phyloP scores from a whole-genome alignment of 2,113 vertebrate species.

The Nansenia antarctica region DNA sequence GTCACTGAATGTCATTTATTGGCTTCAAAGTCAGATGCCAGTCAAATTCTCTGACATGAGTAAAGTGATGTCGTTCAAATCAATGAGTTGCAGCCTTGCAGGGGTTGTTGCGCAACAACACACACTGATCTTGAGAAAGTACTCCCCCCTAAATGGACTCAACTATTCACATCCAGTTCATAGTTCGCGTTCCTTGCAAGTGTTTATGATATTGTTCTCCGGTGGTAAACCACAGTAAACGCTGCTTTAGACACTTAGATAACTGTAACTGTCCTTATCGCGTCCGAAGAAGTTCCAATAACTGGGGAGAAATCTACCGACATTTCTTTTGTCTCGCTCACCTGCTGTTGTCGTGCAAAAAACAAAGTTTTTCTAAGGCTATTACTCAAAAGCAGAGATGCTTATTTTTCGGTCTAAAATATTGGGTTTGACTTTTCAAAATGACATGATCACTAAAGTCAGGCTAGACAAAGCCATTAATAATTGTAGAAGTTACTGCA shows the following conservation, averaged over 20 bases:
- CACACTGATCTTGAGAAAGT: background rate
- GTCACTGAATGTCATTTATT: too few species aligned
- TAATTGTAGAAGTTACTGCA: slow-evolving; percentile 1
- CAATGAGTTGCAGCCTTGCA: too few species aligned
- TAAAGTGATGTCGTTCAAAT: too few species aligned
- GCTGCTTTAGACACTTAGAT: background rate
- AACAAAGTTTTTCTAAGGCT: background rate
- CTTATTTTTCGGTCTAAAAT: background rate
- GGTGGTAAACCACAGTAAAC: background rate
- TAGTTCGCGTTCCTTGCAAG: slow-evolving; percentile 38
- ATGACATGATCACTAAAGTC: background rate
- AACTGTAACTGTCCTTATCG: background rate
- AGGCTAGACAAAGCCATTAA: background rate
- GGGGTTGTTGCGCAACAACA: too few species aligned
- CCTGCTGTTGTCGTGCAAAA: background rate
- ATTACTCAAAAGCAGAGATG: slow-evolving; percentile 5
- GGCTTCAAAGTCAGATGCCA: too few species aligned
- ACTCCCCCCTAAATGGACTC: background rate
- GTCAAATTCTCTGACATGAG: too few species aligned
- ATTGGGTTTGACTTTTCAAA: background rate
- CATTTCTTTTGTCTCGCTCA: background rate
- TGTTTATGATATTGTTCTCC: background rate
- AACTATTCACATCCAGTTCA: slow-evolving; percentile 51
- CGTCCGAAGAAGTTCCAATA: background rate
- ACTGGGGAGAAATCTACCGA: background rate